Percentiles rank a stretch among this genome's conserved stretches.
Conservation (phyloP, 2,888 invertebrate genomes). For the Perdita meconis region DNA sequence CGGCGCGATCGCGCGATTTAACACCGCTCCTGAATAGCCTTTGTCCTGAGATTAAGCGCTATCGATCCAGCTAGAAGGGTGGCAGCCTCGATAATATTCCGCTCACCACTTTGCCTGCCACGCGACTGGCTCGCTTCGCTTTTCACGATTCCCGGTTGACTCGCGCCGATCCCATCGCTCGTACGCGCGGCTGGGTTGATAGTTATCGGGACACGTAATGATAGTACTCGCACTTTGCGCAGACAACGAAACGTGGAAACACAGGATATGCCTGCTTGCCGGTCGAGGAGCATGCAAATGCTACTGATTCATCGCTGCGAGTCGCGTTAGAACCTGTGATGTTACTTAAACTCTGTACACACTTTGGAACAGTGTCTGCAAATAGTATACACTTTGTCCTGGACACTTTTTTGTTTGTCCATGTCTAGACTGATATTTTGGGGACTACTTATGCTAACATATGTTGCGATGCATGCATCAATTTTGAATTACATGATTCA, state of each 20-base stretch:
- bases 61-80: constrained; percentile 50
- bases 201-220: constrained; percentile 1
- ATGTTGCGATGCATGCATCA: no score
- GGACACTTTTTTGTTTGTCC: no score
- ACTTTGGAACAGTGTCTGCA: no score
- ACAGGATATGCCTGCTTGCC: neutral
- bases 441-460: no score
- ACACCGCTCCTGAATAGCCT: constrained; percentile 44
- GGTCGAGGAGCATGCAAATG: constrained; percentile 18
- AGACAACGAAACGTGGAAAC: neutral
- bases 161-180: neutral
- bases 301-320: constrained; percentile 14
- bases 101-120: constrained; percentile 27
- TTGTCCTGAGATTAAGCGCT: constrained; percentile 56
- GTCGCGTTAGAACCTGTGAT: constrained; percentile 10
- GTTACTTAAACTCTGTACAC: neutral
- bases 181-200: neutral
- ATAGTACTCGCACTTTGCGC: neutral
- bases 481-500: no score
- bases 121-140: neutral
- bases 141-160: neutral
- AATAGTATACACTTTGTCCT: no score
- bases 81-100: constrained; percentile 35
- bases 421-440: no score
- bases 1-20: constrained; percentile 54